phyloP scores from a whole-genome alignment of 2,888 invertebrate species.

The Chymomyza amoena region DNA sequence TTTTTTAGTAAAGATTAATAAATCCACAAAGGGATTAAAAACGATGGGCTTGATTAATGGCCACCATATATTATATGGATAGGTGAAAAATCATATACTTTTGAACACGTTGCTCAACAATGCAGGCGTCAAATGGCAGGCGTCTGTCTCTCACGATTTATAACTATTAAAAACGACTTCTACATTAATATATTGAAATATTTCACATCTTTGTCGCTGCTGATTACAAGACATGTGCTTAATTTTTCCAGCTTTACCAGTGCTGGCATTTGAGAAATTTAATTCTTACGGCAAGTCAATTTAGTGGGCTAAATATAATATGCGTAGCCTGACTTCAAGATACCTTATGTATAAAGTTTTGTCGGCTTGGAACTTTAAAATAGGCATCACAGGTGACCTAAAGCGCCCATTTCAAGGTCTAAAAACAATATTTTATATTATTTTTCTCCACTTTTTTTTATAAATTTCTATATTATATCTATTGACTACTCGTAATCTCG shows the following conservation, averaged over 20 bases:
- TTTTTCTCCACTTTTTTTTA: no score
- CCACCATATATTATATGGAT: conserved; percentile 74
- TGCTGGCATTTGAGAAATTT: conserved; percentile 49
- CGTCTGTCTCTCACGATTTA: conserved; percentile 59
- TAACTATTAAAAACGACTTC: conserved; percentile 69
- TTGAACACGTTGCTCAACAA: background rate
- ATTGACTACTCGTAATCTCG: no score
- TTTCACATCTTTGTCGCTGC: conserved; percentile 21
- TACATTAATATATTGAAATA: conserved; percentile 54
- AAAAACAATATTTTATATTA: no score
- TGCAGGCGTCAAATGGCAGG: background rate
- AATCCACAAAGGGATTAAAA: conserved; percentile 11
- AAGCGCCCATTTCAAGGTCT: no score
- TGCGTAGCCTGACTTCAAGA: background rate
- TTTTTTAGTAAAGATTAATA: background rate
- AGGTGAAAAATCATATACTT: conserved; percentile 64
- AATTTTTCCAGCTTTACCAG: conserved; percentile 63
- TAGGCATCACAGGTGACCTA: no score
- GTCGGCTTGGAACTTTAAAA: no score
- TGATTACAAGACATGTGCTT: conserved; percentile 56
- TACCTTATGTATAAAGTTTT: no score
- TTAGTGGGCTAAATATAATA: no score
- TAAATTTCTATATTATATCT: no score
- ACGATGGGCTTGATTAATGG: conserved; percentile 75
- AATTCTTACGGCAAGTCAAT: conserved; percentile 52